Conservation (phyloP, 2,797 vertebrate species). For the Sebastiscus tertius region DNA sequence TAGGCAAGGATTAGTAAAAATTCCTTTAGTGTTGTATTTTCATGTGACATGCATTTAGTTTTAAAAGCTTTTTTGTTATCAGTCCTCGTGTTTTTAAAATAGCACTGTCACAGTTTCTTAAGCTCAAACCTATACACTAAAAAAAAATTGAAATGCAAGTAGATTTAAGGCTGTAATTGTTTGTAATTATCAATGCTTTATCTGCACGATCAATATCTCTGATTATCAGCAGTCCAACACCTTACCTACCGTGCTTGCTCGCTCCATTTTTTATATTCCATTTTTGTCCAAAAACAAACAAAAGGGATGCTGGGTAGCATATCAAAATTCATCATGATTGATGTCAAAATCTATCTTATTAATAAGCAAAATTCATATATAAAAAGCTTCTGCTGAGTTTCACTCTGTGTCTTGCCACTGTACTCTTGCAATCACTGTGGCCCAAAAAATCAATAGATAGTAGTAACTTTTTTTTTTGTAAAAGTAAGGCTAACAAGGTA, state of each 20-base stretch:
- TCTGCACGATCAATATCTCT: conserved; percentile 30
- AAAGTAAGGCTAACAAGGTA: conserved; percentile 59
- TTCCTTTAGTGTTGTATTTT: conserved; percentile 8
- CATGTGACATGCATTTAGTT: conserved; percentile 11
- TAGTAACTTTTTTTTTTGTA: conserved; percentile 36
- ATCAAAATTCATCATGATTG: conserved; percentile 33
- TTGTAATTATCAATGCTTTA: conserved; percentile 4
- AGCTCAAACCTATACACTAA: neutral
- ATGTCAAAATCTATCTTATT: conserved; percentile 32
- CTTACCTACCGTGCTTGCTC: conserved; percentile 75
- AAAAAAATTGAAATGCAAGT: neutral
- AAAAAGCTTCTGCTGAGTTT: conserved; percentile 43
- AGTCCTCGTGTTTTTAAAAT: neutral
- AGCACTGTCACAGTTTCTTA: neutral
- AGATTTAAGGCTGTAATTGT: conserved; percentile 1
- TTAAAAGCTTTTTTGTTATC: neutral
- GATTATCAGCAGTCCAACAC: conserved; percentile 52
- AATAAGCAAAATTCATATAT: conserved; percentile 6
- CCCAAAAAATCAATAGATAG: conserved; percentile 68
- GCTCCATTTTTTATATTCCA: conserved; percentile 71
- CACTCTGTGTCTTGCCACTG: conserved; percentile 51
- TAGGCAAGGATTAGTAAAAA: neutral
- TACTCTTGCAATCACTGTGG: conserved; percentile 45
- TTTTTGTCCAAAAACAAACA: conserved; percentile 66
- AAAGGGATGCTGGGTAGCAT: conserved; percentile 21